Percentiles rank a stretch among this genome's conserved stretches.
Conservation (phyloP, 2,888 invertebrate genomes). For the Drosophila planitibia region DNA sequence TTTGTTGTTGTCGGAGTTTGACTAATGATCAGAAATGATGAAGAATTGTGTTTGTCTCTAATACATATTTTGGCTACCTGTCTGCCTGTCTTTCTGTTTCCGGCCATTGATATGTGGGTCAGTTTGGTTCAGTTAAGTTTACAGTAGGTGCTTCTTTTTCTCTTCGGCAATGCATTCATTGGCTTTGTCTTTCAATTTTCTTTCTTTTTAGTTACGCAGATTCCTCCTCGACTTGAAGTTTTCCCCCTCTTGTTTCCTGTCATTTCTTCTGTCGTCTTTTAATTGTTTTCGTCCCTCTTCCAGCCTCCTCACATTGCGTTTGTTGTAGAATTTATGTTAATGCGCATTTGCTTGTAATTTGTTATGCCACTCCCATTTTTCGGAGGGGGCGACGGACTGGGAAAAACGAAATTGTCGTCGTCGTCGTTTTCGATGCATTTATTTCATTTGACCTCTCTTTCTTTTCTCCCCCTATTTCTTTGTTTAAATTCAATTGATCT, state of each 20-base stretch:
- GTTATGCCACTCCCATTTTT: constrained; percentile 55
- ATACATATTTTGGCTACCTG: constrained; percentile 13
- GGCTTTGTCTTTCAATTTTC: constrained; percentile 41
- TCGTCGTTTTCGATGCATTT: constrained; percentile 36
- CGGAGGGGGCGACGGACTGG: not conserved
- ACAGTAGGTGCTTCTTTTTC: constrained; percentile 17
- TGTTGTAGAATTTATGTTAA: constrained; percentile 65
- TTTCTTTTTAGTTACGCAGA: constrained; percentile 44
- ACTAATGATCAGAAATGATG: constrained; percentile 71
- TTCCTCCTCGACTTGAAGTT: constrained; percentile 20
- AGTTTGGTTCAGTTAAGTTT: constrained; percentile 37
- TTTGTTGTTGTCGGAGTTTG: constrained; percentile 22
- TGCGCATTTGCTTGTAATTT: constrained; percentile 70
- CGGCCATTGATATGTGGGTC: constrained; percentile 64
- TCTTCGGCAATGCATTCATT: constrained; percentile 41
- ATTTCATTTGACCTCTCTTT: constrained; percentile 50
- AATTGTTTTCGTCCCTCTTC: constrained; percentile 49
- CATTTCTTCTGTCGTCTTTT: constrained; percentile 59
- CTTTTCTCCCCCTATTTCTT: constrained; percentile 46
- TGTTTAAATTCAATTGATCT: constrained; percentile 81
- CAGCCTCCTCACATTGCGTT: constrained; percentile 11
- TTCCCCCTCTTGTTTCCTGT: constrained; percentile 42
- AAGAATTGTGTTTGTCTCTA: constrained; percentile 18
- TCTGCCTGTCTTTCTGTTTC: constrained; percentile 45
- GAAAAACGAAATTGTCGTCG: constrained; percentile 50